Evolutionary conservation across 2,888 invertebrate genomes (phyloP).

Genomic region (Limenitis camilla): DNA sequence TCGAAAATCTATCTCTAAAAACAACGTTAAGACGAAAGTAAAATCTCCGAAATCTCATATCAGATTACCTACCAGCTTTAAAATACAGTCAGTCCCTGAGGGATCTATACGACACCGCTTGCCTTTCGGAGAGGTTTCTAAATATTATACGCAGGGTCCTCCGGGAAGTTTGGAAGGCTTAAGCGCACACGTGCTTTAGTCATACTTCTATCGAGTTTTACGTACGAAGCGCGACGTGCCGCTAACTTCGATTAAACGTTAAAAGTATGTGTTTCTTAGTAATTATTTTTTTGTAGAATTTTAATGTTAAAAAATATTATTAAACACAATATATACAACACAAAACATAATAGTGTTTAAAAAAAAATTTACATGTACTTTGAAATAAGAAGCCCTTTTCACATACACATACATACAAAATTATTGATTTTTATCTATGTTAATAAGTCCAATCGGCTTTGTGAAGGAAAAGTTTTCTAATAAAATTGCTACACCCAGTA

Average conservation of each 20-base stretch:
- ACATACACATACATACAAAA: too few species aligned
- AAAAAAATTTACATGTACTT: too few species aligned
- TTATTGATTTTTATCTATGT: neutral
- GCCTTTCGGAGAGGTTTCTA: conserved; percentile 66
- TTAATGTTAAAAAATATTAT: conserved; percentile 35
- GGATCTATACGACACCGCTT: conserved; percentile 61
- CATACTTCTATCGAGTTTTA: conserved; percentile 67
- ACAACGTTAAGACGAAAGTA: conserved; percentile 62
- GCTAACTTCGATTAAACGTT: conserved; percentile 63
- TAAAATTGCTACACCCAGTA: conserved; percentile 6
- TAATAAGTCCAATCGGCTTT: conserved; percentile 1
- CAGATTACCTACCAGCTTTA: conserved; percentile 73
- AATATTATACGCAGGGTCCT: conserved; percentile 63
- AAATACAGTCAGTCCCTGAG: conserved; percentile 66
- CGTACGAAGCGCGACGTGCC: conserved; percentile 67
- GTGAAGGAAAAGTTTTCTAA: conserved; percentile 6
- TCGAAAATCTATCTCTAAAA: conserved; percentile 17
- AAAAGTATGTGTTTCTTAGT: conserved; percentile 50
- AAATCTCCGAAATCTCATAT: conserved; percentile 71
- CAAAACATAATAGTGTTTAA: too few species aligned
- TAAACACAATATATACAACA: neutral
- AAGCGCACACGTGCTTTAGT: conserved; percentile 68
- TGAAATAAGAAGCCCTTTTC: too few species aligned
- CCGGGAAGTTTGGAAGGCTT: conserved; percentile 66
- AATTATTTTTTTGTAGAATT: conserved; percentile 54